Evolutionary conservation across 2,888 invertebrate species (phyloP).

Genomic region (Ganaspis brasiliensis): DNA sequence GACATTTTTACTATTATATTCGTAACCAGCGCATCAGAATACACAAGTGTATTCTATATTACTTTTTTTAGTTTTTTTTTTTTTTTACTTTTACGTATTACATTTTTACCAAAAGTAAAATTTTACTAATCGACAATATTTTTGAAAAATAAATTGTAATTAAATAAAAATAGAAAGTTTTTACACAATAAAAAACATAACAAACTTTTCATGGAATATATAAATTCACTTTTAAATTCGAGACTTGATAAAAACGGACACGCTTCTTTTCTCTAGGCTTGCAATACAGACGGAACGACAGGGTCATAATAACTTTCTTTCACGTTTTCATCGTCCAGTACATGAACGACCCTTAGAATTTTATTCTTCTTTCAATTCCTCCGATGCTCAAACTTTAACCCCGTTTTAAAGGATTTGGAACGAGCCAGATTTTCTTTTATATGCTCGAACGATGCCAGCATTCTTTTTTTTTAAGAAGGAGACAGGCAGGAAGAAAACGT

Average conservation of each 20-base stretch:
- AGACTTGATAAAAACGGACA: slow-evolving; percentile 64
- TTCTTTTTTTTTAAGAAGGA: slow-evolving; percentile 45
- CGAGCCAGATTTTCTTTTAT: slow-evolving; percentile 65
- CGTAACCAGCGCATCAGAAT: too few relatives aligned
- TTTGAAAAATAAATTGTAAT: too few relatives aligned
- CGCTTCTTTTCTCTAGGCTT: slow-evolving; percentile 57
- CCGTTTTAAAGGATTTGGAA: slow-evolving; percentile 53
- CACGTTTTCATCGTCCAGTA: neutral
- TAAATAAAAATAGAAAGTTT: too few relatives aligned
- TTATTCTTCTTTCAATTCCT: neutral
- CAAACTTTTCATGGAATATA: too few relatives aligned
- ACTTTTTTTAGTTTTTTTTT: too few relatives aligned
- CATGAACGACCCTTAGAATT: slow-evolving; percentile 3
- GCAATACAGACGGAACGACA: slow-evolving; percentile 61
- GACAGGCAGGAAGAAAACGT: slow-evolving; percentile 33
- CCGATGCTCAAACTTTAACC: slow-evolving; percentile 57
- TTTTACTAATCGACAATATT: too few relatives aligned
- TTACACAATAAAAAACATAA: too few relatives aligned
- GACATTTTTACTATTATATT: too few relatives aligned
- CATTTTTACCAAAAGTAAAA: too few relatives aligned
- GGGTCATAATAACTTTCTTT: slow-evolving; percentile 59
- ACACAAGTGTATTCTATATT: too few relatives aligned
- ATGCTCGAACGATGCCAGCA: slow-evolving; percentile 49
- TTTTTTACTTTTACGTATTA: too few relatives aligned
- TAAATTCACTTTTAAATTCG: slow-evolving; percentile 61